Evolutionary conservation across 2,797 vertebrate species (phyloP).

Genomic region (Pseudotriccus pelzelni): DNA sequence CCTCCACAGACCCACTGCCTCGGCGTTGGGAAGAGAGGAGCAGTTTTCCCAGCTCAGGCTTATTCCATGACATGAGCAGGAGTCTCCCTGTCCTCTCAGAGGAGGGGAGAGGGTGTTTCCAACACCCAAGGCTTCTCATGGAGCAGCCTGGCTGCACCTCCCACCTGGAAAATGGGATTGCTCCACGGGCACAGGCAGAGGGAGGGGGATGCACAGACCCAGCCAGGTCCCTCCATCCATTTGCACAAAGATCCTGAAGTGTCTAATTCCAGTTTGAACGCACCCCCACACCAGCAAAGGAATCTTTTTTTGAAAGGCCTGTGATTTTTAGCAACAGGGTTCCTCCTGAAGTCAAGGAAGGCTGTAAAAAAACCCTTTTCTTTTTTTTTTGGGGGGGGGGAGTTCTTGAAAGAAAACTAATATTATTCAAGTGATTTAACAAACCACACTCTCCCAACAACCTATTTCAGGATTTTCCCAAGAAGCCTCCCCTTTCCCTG

Average conservation of each 20-base stretch:
- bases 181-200: background rate
- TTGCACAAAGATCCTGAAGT: background rate
- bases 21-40: background rate
- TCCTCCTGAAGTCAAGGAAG: background rate
- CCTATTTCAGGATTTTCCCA: background rate
- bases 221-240: background rate
- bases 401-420: background rate
- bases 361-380: background rate
- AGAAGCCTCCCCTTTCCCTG: too few relatives aligned
- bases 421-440: background rate
- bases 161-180: background rate
- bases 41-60: background rate
- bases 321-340: background rate
- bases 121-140: background rate
- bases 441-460: background rate
- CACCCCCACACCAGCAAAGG: background rate
- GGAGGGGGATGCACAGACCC: background rate
- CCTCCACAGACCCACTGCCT: background rate
- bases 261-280: background rate
- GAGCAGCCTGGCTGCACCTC: background rate
- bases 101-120: background rate
- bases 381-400: accelerated
- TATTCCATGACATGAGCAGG: background rate
- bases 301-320: background rate
- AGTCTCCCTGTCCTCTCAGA: background rate